Percentiles rank a stretch among this genome's conserved stretches.
phyloP scores from a whole-genome alignment of 64 coral and sea anemone species.

The Dendrophyllia cribrosa region DNA sequence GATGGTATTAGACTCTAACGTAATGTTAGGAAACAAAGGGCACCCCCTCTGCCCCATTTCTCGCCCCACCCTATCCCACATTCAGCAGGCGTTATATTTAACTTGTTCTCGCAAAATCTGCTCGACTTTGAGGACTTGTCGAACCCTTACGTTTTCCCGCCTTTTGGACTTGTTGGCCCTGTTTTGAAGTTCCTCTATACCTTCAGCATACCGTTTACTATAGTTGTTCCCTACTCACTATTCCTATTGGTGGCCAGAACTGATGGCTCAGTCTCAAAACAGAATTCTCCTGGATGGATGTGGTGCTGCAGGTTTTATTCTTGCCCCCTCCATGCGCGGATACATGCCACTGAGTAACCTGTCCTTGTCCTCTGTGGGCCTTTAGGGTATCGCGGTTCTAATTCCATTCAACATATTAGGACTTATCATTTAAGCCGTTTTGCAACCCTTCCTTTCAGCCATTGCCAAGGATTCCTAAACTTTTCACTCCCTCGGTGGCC shows the following conservation, averaged over 20 bases:
- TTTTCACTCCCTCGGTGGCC: constrained; percentile 17
- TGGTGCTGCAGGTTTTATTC: neutral
- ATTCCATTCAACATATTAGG: neutral
- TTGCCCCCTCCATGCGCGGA: neutral
- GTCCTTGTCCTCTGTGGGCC: neutral
- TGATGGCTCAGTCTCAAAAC: neutral
- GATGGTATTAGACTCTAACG: constrained; percentile 26
- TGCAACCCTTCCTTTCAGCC: neutral
- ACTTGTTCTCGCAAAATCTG: constrained; percentile 44
- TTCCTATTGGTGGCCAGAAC: constrained; percentile 45
- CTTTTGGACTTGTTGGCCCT: neutral
- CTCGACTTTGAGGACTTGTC: neutral
- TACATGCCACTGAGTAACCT: neutral
- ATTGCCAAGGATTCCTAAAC: constrained; percentile 19
- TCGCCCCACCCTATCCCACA: neutral
- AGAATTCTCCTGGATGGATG: constrained; percentile 18
- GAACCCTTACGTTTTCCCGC: too few relatives aligned
- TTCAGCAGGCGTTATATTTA: constrained; percentile 12
- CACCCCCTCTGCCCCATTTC: constrained; percentile 24
- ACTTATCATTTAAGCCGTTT: neutral
- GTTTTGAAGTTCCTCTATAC: constrained; percentile 31
- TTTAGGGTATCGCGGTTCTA: constrained; percentile 3
- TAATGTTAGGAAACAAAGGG: neutral
- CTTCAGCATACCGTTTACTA: neutral
- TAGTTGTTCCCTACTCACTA: constrained; percentile 17